Conservation (phyloP, 2,797 vertebrate genomes). For the Acridotheres tristis region DNA sequence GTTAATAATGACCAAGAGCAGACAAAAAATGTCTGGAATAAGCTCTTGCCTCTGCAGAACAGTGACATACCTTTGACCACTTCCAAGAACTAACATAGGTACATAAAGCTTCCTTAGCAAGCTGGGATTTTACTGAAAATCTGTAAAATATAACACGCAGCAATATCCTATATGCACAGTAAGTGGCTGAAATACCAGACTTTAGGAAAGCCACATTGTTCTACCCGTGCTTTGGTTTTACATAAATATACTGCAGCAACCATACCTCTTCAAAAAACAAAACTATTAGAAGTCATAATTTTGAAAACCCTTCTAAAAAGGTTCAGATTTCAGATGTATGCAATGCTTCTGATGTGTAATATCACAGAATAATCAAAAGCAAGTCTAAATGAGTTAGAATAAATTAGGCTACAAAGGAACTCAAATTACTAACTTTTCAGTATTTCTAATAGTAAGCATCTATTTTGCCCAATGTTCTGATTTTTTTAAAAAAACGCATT, state of each 20-base stretch:
- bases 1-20: neutral
- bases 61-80: neutral
- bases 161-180: neutral
- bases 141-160: fast-evolving
- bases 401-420: neutral
- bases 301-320: neutral
- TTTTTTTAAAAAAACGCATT: fast-evolving
- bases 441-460: neutral
- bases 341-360: neutral
- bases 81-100: neutral
- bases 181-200: neutral
- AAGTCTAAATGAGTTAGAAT: neutral
- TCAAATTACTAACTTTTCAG: neutral
- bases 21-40: neutral
- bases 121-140: neutral
- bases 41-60: neutral
- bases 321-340: neutral
- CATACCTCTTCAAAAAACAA: neutral
- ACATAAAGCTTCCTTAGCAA: neutral
- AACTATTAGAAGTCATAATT: fast-evolving
- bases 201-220: neutral
- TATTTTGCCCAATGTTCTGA: neutral
- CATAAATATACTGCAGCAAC: neutral
- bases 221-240: neutral
- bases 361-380: neutral